Evolutionary conservation across 2,113 vertebrate genomes (phyloP).

Genomic region (Physeter macrocephalus): DNA sequence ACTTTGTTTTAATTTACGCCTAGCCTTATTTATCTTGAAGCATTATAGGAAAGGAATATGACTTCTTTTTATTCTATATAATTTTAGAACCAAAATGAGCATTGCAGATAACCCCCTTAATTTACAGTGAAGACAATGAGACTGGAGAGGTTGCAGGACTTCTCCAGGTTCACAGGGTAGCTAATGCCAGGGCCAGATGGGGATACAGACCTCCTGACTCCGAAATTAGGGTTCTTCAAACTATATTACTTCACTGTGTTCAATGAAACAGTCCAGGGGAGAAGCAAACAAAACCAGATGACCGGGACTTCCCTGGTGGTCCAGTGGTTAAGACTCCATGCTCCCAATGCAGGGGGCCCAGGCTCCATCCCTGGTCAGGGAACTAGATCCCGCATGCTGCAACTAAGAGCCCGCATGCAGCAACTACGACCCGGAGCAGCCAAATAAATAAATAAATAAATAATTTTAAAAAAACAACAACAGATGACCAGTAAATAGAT

Average conservation of each 20-base stretch:
- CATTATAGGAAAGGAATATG: neutral
- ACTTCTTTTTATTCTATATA: neutral
- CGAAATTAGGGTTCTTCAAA: neutral
- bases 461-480: no score
- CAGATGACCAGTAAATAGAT: neutral
- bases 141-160: neutral
- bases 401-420: no score
- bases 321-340: no score
- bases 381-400: no score
- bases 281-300: conserved; percentile 1
- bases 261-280: neutral
- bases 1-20: neutral
- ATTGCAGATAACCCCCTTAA: neutral
- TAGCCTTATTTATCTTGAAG: neutral
- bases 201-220: neutral
- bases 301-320: no score
- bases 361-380: no score
- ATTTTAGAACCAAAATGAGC: neutral
- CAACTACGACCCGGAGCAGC: no score
- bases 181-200: neutral
- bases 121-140: neutral
- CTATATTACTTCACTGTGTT: neutral
- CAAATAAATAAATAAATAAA: no score
- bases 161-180: neutral
- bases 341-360: no score